Evolutionary conservation across 2,113 vertebrate genomes (phyloP).

Genomic region (Nerophis ophidion): DNA sequence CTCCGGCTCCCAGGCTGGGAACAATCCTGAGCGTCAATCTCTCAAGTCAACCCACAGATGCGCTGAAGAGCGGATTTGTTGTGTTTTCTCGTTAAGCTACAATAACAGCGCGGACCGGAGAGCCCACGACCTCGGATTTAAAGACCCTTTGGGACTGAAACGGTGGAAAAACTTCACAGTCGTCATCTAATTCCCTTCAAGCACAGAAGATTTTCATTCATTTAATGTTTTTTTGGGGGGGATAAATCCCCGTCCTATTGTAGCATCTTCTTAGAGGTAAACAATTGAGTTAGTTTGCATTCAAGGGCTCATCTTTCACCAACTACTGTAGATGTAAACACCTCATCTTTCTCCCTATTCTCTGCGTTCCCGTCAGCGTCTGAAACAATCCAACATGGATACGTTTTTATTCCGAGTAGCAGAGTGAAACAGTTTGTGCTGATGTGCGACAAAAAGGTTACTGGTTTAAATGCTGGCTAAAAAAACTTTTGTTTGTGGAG

Average conservation of each 20-base stretch:
- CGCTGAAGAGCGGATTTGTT: conserved; percentile 10
- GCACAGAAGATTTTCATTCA: neutral
- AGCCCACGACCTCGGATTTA: conserved; percentile 23
- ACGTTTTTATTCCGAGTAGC: neutral
- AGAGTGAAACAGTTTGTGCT: neutral
- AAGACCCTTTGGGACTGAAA: conserved; percentile 5
- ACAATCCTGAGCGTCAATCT: conserved; percentile 21
- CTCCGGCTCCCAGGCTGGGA: conserved; percentile 40
- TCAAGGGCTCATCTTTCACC: neutral
- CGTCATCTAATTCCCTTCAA: neutral
- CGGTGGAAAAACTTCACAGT: neutral
- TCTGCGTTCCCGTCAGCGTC: neutral
- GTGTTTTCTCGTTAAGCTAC: conserved; percentile 11
- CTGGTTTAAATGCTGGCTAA: neutral
- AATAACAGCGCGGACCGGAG: conserved; percentile 17
- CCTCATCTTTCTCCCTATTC: neutral
- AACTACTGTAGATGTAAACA: neutral
- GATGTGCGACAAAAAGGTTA: neutral
- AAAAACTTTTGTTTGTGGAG: too few relatives aligned
- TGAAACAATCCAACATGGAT: too few relatives aligned
- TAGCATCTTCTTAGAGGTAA: neutral
- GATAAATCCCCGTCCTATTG: neutral
- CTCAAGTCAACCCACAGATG: conserved; percentile 26
- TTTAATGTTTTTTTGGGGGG: neutral
- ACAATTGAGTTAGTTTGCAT: neutral